A percentile compares a stretch with the other conserved stretches of the same genome.
phyloP scores from a whole-genome alignment of 2,888 invertebrate species.

The Latrodectus elegans region DNA sequence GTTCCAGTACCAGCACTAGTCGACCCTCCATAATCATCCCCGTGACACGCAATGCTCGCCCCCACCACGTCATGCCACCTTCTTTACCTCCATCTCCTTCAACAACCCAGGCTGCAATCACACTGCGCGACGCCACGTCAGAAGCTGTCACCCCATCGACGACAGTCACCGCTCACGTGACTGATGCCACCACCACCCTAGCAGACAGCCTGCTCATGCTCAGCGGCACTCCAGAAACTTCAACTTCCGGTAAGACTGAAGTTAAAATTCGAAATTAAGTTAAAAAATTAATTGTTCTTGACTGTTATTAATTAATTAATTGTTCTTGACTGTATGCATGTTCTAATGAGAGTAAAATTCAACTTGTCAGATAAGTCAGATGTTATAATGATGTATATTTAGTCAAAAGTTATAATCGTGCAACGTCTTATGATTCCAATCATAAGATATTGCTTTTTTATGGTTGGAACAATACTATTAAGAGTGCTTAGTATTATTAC shows the following conservation, averaged over 20 bases:
- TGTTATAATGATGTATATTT: too few relatives aligned
- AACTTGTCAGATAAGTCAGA: too few relatives aligned
- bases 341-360: too few relatives aligned
- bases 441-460: too few relatives aligned
- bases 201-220: constrained; percentile 55
- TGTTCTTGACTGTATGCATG: too few relatives aligned
- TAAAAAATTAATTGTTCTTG: too few relatives aligned
- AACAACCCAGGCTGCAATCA: background rate
- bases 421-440: too few relatives aligned
- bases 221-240: constrained; percentile 56
- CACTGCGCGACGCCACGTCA: constrained; percentile 24
- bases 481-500: too few relatives aligned
- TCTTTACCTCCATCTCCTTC: constrained; percentile 38
- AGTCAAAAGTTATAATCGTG: too few relatives aligned
- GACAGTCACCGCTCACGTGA: constrained; percentile 5
- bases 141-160: background rate
- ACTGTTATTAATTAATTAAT: too few relatives aligned
- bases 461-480: too few relatives aligned
- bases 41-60: constrained; percentile 62
- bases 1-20: constrained; percentile 63
- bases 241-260: constrained; percentile 47
- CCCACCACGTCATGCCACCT: constrained; percentile 30
- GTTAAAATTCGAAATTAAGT: too few relatives aligned
- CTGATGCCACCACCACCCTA: constrained; percentile 47
- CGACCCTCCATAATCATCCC: constrained; percentile 69